These are phyloP conservation scores for Notolabrus celidotus DNA, from an alignment of 2,797 vertebrate genomes.

Conservation along the genomic window DNA sequence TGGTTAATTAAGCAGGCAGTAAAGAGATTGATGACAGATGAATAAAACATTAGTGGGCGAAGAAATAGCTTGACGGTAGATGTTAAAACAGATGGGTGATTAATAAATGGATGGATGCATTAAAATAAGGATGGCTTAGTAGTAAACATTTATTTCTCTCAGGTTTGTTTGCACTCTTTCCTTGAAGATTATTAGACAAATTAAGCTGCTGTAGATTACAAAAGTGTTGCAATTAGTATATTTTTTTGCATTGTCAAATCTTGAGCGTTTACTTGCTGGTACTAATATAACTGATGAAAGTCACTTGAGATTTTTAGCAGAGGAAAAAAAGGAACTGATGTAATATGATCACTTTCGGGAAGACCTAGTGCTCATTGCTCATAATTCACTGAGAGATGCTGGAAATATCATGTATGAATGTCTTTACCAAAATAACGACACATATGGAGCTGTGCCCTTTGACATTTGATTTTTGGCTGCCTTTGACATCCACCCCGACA, in stretches of 20 bases:
- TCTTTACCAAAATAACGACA: background rate
- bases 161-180: no score
- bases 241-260: conserved; percentile 16
- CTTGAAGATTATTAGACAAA: no score
- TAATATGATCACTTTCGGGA: background rate
- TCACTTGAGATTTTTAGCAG: background rate
- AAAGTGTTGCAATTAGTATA: no score
- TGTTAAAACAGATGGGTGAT: no score
- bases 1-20: no score
- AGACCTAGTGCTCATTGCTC: background rate
- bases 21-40: no score
- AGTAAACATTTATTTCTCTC: no score
- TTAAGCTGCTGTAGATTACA: no score
- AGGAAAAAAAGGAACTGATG: background rate
- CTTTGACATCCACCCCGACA: conserved; percentile 12
- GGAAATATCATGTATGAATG: background rate
- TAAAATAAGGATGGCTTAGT: no score
- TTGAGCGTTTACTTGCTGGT: background rate
- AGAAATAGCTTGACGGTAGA: no score
- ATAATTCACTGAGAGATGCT: background rate
- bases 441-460: background rate
- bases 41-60: no score
- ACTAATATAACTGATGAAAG: background rate
- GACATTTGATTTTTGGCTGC: background rate
- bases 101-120: no score